phyloP scores from a whole-genome alignment of 2,888 invertebrate species.

The Griposia aprilina region DNA sequence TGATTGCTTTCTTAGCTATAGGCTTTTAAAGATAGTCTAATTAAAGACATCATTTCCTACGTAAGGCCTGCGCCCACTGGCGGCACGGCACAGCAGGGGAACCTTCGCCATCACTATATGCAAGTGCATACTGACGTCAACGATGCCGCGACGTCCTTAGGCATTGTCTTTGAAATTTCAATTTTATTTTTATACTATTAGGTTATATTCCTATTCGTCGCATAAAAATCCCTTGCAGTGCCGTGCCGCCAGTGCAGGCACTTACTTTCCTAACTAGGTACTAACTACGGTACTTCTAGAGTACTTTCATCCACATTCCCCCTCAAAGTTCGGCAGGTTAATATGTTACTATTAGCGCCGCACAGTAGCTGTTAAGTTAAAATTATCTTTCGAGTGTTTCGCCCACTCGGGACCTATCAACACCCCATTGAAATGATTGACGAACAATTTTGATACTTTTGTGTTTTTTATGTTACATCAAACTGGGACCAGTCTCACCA shows the following conservation, averaged over 20 bases:
- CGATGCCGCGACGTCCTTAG: no score
- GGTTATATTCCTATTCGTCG: no score
- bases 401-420: slow-evolving; percentile 68
- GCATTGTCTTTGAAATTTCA: no score
- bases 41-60: slow-evolving; percentile 1
- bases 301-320: slow-evolving; percentile 15
- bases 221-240: no score
- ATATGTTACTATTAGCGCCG: slow-evolving; percentile 69
- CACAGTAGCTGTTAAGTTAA: slow-evolving; percentile 73
- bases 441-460: slow-evolving; percentile 49
- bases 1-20: neutral
- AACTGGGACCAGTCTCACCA: neutral
- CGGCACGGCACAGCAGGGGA: no score
- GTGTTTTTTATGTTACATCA: neutral
- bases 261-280: slow-evolving; percentile 2
- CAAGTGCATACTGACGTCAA: no score
- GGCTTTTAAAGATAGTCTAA: no score
- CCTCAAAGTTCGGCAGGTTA: slow-evolving; percentile 48
- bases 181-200: no score
- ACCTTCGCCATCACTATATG: no score
- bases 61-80: no score
- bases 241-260: no score
- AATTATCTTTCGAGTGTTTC: slow-evolving; percentile 78
- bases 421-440: slow-evolving; percentile 60
- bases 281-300: neutral